phyloP scores from a whole-genome alignment of 2,888 invertebrate genomes.

The Pimpla rufipes region DNA sequence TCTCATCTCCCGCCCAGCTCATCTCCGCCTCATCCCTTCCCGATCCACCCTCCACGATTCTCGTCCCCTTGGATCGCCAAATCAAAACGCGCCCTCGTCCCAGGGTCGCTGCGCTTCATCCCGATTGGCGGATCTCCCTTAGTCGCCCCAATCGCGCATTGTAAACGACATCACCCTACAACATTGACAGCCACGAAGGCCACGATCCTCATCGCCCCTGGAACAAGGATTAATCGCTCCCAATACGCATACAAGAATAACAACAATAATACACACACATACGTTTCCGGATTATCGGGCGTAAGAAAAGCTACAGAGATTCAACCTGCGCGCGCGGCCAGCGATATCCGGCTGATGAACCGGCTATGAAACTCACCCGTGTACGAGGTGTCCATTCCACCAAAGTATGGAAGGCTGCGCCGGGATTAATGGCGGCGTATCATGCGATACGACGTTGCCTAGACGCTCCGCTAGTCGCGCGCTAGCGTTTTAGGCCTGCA shows the following conservation, averaged over 20 bases:
- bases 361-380: constrained; percentile 67
- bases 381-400: constrained; percentile 81
- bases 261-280: neutral
- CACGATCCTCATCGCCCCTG: neutral
- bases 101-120: neutral
- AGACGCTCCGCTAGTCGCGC: constrained; percentile 75
- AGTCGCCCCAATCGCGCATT: neutral
- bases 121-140: neutral
- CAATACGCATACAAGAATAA: too few relatives aligned
- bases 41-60: neutral
- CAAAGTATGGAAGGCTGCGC: constrained; percentile 79
- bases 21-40: neutral
- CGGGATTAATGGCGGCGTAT: constrained; percentile 80
- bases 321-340: constrained; percentile 56
- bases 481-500: constrained; percentile 75
- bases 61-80: neutral
- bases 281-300: neutral
- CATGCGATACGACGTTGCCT: constrained; percentile 81
- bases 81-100: constrained; percentile 9
- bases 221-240: too few relatives aligned
- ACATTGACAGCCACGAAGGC: neutral
- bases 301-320: constrained; percentile 21
- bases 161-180: neutral
- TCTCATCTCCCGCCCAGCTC: neutral
- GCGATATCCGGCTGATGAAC: constrained; percentile 79